phyloP scores from a whole-genome alignment of 2,888 invertebrate species.

The Ditula angustiorana region DNA sequence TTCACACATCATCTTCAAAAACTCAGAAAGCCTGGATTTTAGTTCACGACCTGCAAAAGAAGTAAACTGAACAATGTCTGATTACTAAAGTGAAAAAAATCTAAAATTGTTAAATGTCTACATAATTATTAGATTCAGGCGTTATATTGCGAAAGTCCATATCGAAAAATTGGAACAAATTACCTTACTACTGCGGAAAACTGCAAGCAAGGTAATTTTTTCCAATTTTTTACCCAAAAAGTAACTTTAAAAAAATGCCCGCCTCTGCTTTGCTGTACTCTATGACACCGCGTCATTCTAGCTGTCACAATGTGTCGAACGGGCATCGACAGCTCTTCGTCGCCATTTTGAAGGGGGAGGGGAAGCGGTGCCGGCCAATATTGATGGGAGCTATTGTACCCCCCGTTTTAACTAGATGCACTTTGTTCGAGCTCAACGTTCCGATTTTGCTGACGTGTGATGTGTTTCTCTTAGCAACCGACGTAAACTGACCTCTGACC shows the following conservation, averaged over 20 bases:
- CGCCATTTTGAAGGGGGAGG: conserved; percentile 60
- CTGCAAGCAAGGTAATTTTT: too few species aligned
- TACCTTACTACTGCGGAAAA: too few species aligned
- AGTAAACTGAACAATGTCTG: too few species aligned
- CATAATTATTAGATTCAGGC: too few species aligned
- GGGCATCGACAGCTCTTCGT: conserved; percentile 51
- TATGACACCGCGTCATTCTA: conserved; percentile 41
- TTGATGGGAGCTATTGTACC: conserved; percentile 71
- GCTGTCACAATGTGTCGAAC: conserved; percentile 55
- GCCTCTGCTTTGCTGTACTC: conserved; percentile 33
- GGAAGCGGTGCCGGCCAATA: conserved; percentile 59
- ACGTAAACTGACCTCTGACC: conserved; percentile 49
- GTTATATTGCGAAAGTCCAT: too few species aligned
- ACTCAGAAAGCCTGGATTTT: too few species aligned
- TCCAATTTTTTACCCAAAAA: neutral
- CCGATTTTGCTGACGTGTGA: conserved; percentile 77
- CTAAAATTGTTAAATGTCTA: too few species aligned
- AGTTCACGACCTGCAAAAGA: too few species aligned
- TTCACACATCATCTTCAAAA: too few species aligned
- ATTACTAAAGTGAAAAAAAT: too few species aligned
- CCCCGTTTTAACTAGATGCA: conserved; percentile 74
- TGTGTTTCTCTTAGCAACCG: conserved; percentile 68
- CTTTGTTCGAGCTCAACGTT: conserved; percentile 71
- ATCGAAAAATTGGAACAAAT: too few species aligned
- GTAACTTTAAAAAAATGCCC: neutral